Conservation (phyloP, 2,113 vertebrate genomes). For the Acrocephalus arundinaceus region DNA sequence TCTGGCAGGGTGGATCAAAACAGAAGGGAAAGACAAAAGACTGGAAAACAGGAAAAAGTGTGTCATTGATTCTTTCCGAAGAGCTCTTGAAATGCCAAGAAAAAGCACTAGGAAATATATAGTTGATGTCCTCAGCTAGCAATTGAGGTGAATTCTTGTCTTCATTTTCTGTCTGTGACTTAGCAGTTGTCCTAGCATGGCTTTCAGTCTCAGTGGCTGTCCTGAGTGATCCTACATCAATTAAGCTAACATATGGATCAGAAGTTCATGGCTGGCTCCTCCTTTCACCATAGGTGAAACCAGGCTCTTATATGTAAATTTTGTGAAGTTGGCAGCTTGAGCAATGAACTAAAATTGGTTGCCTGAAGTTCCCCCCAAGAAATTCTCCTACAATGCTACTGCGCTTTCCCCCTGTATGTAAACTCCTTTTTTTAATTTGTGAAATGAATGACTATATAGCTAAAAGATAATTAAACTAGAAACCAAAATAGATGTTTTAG, state of each 20-base stretch:
- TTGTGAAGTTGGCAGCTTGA: background rate
- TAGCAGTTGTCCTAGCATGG: background rate
- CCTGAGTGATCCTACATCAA: background rate
- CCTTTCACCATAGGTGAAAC: background rate
- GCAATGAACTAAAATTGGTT: background rate
- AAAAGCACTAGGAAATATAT: background rate
- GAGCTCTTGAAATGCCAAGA: background rate
- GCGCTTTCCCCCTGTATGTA: background rate
- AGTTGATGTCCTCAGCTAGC: background rate
- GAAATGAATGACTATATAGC: background rate
- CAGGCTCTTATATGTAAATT: background rate
- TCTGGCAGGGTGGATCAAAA: background rate
- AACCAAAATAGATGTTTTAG: constrained; percentile 2
- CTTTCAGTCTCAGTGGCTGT: background rate
- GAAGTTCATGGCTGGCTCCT: background rate
- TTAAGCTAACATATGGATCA: background rate
- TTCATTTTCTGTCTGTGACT: background rate
- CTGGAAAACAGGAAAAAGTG: background rate
- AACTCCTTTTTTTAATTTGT: constrained; percentile 15
- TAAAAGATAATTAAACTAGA: constrained; percentile 39
- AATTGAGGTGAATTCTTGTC: background rate
- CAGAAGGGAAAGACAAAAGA: background rate
- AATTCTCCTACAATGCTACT: background rate
- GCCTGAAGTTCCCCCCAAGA: background rate
- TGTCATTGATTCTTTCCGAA: background rate